Evolutionary conservation across 2,888 invertebrate species (phyloP).

Genomic region (Ophion costatus): DNA sequence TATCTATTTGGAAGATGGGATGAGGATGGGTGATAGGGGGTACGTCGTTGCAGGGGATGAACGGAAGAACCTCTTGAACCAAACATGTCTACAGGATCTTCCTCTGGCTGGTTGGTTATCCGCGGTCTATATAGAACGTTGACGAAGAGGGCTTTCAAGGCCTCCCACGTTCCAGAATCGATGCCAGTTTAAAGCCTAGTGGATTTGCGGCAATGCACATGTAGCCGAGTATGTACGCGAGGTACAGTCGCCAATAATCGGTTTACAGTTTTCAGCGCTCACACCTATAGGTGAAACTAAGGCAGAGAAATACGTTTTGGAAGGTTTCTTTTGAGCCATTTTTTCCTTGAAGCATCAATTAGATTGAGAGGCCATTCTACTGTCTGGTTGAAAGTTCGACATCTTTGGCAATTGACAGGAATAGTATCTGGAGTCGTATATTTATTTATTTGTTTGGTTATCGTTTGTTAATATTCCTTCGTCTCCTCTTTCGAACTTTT

Average conservation of each 20-base stretch:
- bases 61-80: slow-evolving; percentile 63
- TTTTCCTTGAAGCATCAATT: not conserved
- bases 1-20: slow-evolving; percentile 19
- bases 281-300: not conserved
- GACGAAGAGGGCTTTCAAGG: slow-evolving; percentile 36
- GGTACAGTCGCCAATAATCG: slow-evolving; percentile 15
- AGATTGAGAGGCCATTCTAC: no score
- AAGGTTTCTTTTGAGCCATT: not conserved
- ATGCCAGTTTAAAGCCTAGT: slow-evolving; percentile 54
- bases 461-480: no score
- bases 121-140: slow-evolving; percentile 15
- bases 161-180: slow-evolving; percentile 42
- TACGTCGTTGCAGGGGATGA: slow-evolving; percentile 55
- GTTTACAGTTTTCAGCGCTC: not conserved
- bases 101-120: slow-evolving; percentile 35
- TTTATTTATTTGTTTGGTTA: no score
- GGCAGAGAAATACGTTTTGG: not conserved
- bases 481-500: no score
- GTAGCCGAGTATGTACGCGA: not conserved
- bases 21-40: slow-evolving; percentile 14
- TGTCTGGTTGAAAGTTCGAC: no score
- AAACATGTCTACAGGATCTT: slow-evolving; percentile 53
- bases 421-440: no score
- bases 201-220: slow-evolving; percentile 62
- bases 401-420: no score